Evolutionary conservation across 2,888 invertebrate species (phyloP).

Genomic region (Poecilus cupreus): DNA sequence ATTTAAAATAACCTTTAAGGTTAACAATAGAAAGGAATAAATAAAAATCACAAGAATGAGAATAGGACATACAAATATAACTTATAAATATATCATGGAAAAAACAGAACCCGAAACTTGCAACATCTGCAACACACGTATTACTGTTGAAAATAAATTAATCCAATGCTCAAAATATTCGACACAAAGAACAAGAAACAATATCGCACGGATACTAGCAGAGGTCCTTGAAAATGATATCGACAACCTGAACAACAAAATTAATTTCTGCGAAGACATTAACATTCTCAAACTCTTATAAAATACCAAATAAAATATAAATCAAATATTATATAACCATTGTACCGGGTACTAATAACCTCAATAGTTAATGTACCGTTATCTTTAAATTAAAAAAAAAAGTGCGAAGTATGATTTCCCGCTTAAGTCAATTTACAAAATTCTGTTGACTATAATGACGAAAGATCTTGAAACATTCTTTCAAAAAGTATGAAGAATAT

Average conservation of each 20-base stretch:
- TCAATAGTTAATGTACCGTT: background rate
- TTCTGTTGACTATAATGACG: too few species aligned
- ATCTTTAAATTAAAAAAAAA: background rate
- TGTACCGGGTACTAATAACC: background rate
- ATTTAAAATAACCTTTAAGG: too few species aligned
- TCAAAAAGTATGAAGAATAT: too few species aligned
- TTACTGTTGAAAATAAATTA: background rate
- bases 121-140: background rate
- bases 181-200: background rate
- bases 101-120: background rate
- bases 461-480: too few species aligned
- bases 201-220: background rate
- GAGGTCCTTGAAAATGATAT: background rate
- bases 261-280: background rate
- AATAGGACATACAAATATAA: background rate
- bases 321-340: background rate
- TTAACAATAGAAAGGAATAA: background rate
- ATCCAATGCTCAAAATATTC: background rate
- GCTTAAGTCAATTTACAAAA: too few species aligned
- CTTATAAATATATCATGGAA: background rate
- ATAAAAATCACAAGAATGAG: background rate
- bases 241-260: too few species aligned
- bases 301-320: too few species aligned
- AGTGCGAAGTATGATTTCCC: too few species aligned
- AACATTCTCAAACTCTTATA: background rate